Base-by-base conservation (phyloP, 2,113 vertebrate species). In the Melierax canorus region DNA sequence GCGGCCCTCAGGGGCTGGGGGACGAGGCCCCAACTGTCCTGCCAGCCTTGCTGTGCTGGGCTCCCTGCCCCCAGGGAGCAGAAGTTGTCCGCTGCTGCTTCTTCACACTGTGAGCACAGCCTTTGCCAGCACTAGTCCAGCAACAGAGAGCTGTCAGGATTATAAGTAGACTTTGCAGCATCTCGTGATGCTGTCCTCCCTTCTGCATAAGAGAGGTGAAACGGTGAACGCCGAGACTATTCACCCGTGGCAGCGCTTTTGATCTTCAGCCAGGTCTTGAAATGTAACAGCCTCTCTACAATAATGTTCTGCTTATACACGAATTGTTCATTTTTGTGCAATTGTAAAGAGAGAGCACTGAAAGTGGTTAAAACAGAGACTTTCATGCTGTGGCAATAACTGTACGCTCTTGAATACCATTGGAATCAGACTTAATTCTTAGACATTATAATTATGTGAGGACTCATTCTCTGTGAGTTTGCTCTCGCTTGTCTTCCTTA, bases 351-450 rank as follows among this genome's bases (percentile, higher is more conserved):
- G 45, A 90, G 86, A 81, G 36, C 0, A 1, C 73, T 94, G 64
- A 94, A 92, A 95, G 86, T 79, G 78, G 86, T 86, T 96, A 96
- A 94, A 97, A 97, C 95, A 97, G 75, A 85, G 75, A 92, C 76
- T 91, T 89, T 21, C 24, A 62, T 94, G 92, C 96, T 97, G 91
- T 85, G 80, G 94, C 94, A 97, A 94, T 96, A 96, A 75, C 83
- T 45, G 23, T 22, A 91, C 22, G 83, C 64, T 96, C 77, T 89
- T 94, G 91, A 97, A 96, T 95, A 95, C 83, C 83, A 91, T 0
- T 87, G 69, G 94, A 77, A 94, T 84, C 60, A 64, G 60, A 82
- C 53, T 91, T 94, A 97, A 92, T 96, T 94, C 86, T 75, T 87
- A 97, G 94, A 81, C 51, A 69, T 97, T 97, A 95, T 96, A 96